phyloP scores from a whole-genome alignment of 2,113 vertebrate species.

The Pelobates fuscus region DNA sequence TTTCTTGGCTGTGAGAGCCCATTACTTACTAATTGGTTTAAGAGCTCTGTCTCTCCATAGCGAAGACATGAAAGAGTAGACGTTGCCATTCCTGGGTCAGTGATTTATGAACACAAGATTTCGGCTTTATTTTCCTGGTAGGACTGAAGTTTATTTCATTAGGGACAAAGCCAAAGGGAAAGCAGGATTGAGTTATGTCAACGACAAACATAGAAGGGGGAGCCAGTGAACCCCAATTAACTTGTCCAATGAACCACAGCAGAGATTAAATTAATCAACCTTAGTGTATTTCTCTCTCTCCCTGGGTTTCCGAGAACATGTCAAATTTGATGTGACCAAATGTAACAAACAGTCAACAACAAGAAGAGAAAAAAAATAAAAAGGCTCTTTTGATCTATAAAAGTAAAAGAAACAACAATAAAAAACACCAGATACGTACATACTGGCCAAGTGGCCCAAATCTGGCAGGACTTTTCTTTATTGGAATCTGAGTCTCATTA shows the following conservation, averaged over 20 bases:
- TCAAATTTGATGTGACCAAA: background rate
- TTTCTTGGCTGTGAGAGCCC: background rate
- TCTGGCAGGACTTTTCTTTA: too few species aligned
- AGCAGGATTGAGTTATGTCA: background rate
- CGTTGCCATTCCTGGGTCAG: background rate
- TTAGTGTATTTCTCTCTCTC: background rate
- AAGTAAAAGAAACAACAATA: too few species aligned
- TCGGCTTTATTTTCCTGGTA: background rate
- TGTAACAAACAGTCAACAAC: background rate
- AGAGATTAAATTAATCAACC: background rate
- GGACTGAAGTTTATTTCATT: background rate
- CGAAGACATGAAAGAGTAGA: background rate
- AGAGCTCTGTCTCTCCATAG: background rate
- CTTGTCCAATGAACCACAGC: background rate
- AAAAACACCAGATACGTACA: too few species aligned
- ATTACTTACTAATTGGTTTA: background rate
- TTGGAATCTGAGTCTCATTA: too few species aligned
- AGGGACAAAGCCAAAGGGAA: background rate
- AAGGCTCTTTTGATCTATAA: too few species aligned
- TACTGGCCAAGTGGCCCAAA: too few species aligned
- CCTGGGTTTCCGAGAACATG: background rate
- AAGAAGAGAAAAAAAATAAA: background rate
- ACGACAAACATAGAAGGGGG: background rate
- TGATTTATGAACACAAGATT: background rate
- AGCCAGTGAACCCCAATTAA: conserved; percentile 1